Conservation (phyloP, 2,797 vertebrate genomes). For the Diglossa cyanea region DNA sequence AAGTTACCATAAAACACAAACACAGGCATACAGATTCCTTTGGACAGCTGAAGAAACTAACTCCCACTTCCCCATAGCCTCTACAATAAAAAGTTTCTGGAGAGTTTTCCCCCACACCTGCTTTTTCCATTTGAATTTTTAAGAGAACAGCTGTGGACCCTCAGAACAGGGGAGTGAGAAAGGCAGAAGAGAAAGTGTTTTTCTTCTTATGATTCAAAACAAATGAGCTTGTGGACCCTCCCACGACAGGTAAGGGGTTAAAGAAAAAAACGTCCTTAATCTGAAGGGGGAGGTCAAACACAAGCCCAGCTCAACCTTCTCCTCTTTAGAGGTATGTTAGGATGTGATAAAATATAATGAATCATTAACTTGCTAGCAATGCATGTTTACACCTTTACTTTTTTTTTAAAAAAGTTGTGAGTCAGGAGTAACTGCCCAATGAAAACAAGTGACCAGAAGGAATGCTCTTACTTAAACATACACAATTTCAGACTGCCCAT, state of each 20-base stretch:
- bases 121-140: not conserved
- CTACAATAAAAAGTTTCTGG: not conserved
- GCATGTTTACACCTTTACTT: not conserved
- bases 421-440: slow-evolving; percentile 1
- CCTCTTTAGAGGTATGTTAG: slow-evolving; percentile 11
- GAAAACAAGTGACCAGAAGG: slow-evolving; percentile 50
- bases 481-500: slow-evolving; percentile 52
- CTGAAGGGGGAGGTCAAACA: slow-evolving; percentile 4
- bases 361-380: slow-evolving; percentile 48
- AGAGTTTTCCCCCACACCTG: not conserved
- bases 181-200: not conserved
- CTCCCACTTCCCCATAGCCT: not conserved
- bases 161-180: not conserved
- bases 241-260: slow-evolving; percentile 2
- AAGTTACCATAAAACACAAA: not conserved
- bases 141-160: not conserved
- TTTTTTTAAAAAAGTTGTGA: not conserved
- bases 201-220: not conserved
- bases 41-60: not conserved
- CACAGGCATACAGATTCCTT: not conserved
- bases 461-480: slow-evolving; percentile 48
- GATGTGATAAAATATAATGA: slow-evolving; percentile 45
- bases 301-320: not conserved
- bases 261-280: not conserved
- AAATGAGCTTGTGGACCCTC: not conserved